Percentiles rank a stretch among this genome's conserved stretches.
Evolutionary conservation across 1,140 invertebrate genomes (phyloP).

Genomic region (Drosophila nasuta): DNA sequence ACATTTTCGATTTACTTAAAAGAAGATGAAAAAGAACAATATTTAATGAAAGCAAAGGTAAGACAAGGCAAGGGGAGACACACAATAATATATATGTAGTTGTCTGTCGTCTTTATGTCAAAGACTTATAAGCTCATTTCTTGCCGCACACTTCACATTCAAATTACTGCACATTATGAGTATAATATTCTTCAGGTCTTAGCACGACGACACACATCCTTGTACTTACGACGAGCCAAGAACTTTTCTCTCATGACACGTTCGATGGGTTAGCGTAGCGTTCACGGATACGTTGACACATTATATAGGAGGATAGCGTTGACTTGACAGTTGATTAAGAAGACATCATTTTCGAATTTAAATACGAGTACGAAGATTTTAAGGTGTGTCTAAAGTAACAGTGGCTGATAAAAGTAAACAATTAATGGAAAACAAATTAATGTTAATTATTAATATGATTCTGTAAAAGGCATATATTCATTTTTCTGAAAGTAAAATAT

Average conservation of each 20-base stretch:
- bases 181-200: slow-evolving; percentile 73
- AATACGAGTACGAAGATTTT: slow-evolving; percentile 50
- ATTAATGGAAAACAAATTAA: background rate
- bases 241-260: slow-evolving; percentile 17
- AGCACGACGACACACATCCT: slow-evolving; percentile 42
- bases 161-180: slow-evolving; percentile 75
- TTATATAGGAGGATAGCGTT: slow-evolving; percentile 44
- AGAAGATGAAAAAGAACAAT: slow-evolving; percentile 3
- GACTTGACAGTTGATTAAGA: slow-evolving; percentile 67
- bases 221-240: slow-evolving; percentile 16
- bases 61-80: slow-evolving; percentile 40
- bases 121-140: slow-evolving; percentile 72
- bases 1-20: slow-evolving; percentile 56
- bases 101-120: slow-evolving; percentile 43
- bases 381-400: slow-evolving; percentile 31
- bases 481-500: no score
- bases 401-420: slow-evolving; percentile 28
- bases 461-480: no score
- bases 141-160: slow-evolving; percentile 76
- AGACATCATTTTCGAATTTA: slow-evolving; percentile 75
- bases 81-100: slow-evolving; percentile 45
- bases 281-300: slow-evolving; percentile 72
- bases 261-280: slow-evolving; percentile 37
- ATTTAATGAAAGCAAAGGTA: slow-evolving; percentile 42
- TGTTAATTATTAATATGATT: background rate